Percentiles rank a stretch among this genome's conserved stretches.
phyloP scores from a whole-genome alignment of 2,888 invertebrate genomes.

The Nomada fucata region DNA sequence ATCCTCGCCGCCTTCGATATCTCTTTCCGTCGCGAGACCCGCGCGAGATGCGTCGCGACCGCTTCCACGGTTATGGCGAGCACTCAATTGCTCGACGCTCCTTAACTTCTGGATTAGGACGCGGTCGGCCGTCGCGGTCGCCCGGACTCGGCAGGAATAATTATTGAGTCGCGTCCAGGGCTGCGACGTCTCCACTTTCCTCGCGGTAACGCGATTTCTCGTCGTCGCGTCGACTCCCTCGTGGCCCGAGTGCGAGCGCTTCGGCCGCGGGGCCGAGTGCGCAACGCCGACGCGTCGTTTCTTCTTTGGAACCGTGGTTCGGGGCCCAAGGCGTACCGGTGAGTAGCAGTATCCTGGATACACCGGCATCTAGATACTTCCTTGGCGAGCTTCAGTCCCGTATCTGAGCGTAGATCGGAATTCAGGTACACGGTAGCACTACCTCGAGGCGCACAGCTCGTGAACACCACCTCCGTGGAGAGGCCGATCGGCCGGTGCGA shows the following conservation, averaged over 20 bases:
- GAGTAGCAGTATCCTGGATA: slow-evolving; percentile 78
- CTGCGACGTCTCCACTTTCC: background rate
- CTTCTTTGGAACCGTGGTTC: slow-evolving; percentile 61
- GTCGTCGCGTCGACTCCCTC: background rate
- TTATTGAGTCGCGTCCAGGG: slow-evolving; percentile 22
- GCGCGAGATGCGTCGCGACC: slow-evolving; percentile 16
- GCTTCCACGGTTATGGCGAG: background rate
- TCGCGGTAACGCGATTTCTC: slow-evolving; percentile 12
- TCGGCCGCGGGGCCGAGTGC: slow-evolving; percentile 1
- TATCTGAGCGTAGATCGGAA: slow-evolving; percentile 83
- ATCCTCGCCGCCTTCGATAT: slow-evolving; percentile 22
- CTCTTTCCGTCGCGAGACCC: slow-evolving; percentile 24
- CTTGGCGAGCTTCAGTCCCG: slow-evolving; percentile 75
- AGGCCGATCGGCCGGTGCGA: slow-evolving; percentile 27
- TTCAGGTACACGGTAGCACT: slow-evolving; percentile 83
- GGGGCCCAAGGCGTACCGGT: slow-evolving; percentile 58
- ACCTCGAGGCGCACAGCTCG: slow-evolving; percentile 79
- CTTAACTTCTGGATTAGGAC: slow-evolving; percentile 46
- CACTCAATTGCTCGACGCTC: slow-evolving; percentile 43
- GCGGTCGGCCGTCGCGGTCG: background rate
- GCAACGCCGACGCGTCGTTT: slow-evolving; percentile 35
- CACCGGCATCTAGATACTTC: slow-evolving; percentile 79
- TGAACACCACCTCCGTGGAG: slow-evolving; percentile 77
- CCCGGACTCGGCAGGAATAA: background rate
- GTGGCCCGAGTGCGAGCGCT: background rate